Conservation (phyloP, 1,140 invertebrate species). For the Tetragnatha versicolor region DNA sequence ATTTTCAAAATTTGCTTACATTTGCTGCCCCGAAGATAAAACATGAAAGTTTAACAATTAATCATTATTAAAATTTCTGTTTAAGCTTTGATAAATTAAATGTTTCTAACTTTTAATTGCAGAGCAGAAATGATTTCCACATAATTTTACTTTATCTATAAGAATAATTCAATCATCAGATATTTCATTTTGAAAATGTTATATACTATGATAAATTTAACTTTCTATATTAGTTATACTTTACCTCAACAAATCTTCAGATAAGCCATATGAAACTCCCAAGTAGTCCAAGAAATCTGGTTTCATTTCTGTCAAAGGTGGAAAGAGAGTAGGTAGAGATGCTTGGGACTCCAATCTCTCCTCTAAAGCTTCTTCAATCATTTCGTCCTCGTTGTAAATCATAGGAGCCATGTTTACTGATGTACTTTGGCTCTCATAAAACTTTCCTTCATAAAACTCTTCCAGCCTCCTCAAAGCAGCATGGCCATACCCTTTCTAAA, state of each 20-base stretch:
- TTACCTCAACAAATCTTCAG: slow-evolving; percentile 77
- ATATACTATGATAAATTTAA: too few species aligned
- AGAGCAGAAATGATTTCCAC: too few species aligned
- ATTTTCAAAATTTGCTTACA: too few species aligned
- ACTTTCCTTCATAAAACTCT: slow-evolving; percentile 81
- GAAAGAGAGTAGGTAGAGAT: slow-evolving; percentile 67
- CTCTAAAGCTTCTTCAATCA: slow-evolving; percentile 56
- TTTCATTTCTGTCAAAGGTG: slow-evolving; percentile 74
- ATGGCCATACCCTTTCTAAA: slow-evolving; percentile 83
- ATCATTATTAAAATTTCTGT: too few species aligned
- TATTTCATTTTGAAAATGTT: too few species aligned
- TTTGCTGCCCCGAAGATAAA: too few species aligned
- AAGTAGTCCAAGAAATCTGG: slow-evolving; percentile 92
- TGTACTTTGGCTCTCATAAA: background rate
- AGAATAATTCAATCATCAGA: too few species aligned
- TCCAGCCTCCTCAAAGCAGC: slow-evolving; percentile 83
- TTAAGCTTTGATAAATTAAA: too few species aligned
- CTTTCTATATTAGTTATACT: too few species aligned
- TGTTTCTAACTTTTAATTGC: too few species aligned
- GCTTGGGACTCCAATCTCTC: slow-evolving; percentile 63
- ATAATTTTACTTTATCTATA: too few species aligned
- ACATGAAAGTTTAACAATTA: too few species aligned
- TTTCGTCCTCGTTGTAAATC: slow-evolving; percentile 67
- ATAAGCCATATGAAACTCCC: slow-evolving; percentile 92
- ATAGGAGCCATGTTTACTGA: slow-evolving; percentile 71